These are phyloP conservation scores for Acanthosoma haemorrhoidale DNA, from an alignment of 2,888 invertebrate species.

Conservation along the genomic window DNA sequence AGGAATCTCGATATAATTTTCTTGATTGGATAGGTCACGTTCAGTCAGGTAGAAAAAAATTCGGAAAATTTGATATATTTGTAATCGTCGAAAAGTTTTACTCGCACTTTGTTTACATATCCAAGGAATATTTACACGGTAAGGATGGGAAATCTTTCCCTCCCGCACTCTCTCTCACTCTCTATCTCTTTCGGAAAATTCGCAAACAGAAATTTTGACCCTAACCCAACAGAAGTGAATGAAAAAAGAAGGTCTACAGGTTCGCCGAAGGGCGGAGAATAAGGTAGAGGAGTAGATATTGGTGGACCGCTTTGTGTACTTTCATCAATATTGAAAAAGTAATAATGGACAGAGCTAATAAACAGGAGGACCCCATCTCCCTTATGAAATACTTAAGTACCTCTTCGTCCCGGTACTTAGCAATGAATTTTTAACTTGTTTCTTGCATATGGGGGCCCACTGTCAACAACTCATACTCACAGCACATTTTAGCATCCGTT, in stretches of 20 bases:
- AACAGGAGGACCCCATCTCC: constrained; percentile 1
- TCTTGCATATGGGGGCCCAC: constrained; percentile 13
- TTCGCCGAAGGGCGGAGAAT: background rate
- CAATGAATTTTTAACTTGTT: constrained; percentile 19
- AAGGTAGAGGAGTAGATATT: constrained; percentile 18
- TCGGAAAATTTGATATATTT: too few species aligned
- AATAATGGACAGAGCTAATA: constrained; percentile 33
- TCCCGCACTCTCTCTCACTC: background rate
- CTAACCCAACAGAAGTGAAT: background rate
- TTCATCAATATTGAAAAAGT: constrained; percentile 40
- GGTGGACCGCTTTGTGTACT: constrained; percentile 27
- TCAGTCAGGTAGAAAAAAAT: too few species aligned
- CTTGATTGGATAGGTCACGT: too few species aligned
- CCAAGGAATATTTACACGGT: too few species aligned
- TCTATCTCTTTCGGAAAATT: background rate
- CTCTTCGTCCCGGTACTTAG: constrained; percentile 10
- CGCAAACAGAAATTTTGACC: background rate
- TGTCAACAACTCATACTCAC: background rate
- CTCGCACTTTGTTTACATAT: too few species aligned
- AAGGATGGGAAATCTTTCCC: too few species aligned
- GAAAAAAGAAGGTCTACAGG: background rate
- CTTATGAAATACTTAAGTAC: constrained; percentile 30
- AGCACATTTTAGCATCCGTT: background rate
- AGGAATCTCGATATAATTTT: too few species aligned
- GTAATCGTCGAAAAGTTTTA: too few species aligned